Percentiles rank a stretch among this genome's conserved stretches.
phyloP scores from a whole-genome alignment of 2,113 vertebrate genomes.

The Hyperopisus bebe region DNA sequence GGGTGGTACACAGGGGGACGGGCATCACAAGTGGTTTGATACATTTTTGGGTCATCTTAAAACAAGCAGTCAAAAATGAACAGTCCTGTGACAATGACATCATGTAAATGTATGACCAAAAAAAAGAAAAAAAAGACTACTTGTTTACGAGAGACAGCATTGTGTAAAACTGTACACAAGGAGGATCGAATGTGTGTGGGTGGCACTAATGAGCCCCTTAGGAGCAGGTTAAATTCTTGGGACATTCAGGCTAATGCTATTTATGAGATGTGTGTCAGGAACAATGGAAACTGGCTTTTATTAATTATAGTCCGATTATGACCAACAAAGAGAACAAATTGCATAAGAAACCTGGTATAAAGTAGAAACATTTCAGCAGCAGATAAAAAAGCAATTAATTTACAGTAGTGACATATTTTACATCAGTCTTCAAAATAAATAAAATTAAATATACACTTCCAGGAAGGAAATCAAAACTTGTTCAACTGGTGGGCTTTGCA shows the following conservation, averaged over 20 bases:
- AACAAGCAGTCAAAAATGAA: background rate
- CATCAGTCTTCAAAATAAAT: slow-evolving; percentile 67
- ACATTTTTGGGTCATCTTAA: background rate
- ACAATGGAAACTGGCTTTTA: slow-evolving; percentile 44
- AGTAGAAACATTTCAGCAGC: slow-evolving; percentile 70
- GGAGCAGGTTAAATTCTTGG: background rate
- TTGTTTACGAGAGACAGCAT: background rate
- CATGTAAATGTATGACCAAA: background rate
- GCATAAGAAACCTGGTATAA: slow-evolving; percentile 72
- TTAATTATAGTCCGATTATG: slow-evolving; percentile 46
- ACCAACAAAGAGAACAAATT: slow-evolving; percentile 56
- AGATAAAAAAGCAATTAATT: slow-evolving; percentile 70
- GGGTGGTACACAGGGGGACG: background rate
- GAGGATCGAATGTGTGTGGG: slow-evolving; percentile 35
- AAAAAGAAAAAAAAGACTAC: background rate
- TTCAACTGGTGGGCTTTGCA: slow-evolving; percentile 57
- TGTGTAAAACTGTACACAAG: background rate
- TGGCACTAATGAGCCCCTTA: slow-evolving; percentile 35
- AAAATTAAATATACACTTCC: slow-evolving; percentile 69
- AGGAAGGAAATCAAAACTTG: slow-evolving; percentile 56
- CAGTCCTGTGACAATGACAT: background rate
- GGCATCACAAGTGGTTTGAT: background rate
- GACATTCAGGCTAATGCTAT: slow-evolving; percentile 27
- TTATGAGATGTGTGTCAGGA: slow-evolving; percentile 26
- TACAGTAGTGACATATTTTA: slow-evolving; percentile 73